Conservation (phyloP, 2,113 vertebrate species). For the Microcebus tavaratra region DNA sequence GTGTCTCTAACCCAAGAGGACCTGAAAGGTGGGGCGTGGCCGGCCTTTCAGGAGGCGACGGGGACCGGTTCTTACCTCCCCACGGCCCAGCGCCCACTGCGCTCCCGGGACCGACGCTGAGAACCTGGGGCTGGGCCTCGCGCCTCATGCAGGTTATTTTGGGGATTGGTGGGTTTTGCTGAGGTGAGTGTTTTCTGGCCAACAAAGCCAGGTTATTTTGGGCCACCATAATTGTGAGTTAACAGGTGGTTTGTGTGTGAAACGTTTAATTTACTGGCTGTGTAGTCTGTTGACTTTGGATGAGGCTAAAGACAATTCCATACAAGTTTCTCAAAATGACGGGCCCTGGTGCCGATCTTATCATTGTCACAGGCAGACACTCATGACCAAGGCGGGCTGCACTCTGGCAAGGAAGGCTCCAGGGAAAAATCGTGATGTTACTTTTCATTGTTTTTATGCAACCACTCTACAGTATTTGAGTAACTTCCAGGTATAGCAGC, state of each 20-base stretch:
- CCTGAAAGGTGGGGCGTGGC: fast-evolving
- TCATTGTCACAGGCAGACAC: background rate
- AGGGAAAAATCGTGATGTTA: background rate
- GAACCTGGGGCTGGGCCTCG: background rate
- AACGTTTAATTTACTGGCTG: constrained; percentile 62
- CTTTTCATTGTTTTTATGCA: background rate
- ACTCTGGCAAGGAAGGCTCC: background rate
- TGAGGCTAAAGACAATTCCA: background rate
- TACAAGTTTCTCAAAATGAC: constrained; percentile 28
- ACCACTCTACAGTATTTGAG: background rate
- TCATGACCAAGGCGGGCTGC: background rate
- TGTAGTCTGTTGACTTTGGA: constrained; percentile 59
- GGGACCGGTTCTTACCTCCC: background rate
- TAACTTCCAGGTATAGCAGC: background rate
- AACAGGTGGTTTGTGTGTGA: constrained; percentile 63
- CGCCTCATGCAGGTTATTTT: constrained; percentile 57
- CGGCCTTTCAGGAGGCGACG: background rate
- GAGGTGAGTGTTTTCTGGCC: constrained; percentile 61
- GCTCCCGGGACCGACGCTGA: background rate
- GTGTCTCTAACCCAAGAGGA: background rate
- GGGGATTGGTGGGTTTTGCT: constrained; percentile 64
- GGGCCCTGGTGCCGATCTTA: background rate
- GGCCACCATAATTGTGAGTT: constrained; percentile 53
- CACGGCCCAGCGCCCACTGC: background rate
- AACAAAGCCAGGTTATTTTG: constrained; percentile 61